These are phyloP conservation scores for Brachyptera putata DNA, from an alignment of 2,888 invertebrate genomes.

Conservation along the genomic window DNA sequence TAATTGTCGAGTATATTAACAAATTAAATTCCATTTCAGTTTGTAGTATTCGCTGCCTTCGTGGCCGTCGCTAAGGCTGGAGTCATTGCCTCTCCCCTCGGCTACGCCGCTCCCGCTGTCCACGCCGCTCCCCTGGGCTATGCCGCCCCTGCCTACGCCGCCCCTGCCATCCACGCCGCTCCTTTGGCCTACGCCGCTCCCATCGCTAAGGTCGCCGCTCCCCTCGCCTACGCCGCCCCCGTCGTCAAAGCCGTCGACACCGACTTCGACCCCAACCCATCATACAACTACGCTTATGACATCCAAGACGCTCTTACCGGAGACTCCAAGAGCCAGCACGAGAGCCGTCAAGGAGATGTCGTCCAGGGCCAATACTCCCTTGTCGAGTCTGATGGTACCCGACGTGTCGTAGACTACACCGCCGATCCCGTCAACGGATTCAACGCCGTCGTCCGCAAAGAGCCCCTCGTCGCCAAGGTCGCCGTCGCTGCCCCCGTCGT, in stretches of 20 bases:
- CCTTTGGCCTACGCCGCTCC: constrained; percentile 21
- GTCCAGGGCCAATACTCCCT: constrained; percentile 23
- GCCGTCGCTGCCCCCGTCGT: constrained; percentile 14
- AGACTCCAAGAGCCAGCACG: constrained; percentile 23
- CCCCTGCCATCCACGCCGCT: constrained; percentile 16
- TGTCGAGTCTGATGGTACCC: constrained; percentile 21
- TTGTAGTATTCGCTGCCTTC: no score
- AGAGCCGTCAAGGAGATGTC: constrained; percentile 22
- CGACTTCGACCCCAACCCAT: constrained; percentile 17
- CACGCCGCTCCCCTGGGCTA: constrained; percentile 17
- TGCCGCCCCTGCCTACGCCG: constrained; percentile 1
- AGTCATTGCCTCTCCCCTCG: constrained; percentile 20
- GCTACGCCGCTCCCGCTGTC: not conserved
- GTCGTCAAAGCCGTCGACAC: constrained; percentile 9
- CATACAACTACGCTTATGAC: constrained; percentile 20
- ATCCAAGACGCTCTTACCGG: constrained; percentile 23
- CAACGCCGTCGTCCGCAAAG: constrained; percentile 24
- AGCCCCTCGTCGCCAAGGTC: constrained; percentile 5
- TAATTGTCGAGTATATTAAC: no score
- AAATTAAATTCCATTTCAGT: no score
- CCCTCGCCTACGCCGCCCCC: constrained; percentile 22
- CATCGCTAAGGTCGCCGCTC: constrained; percentile 3
- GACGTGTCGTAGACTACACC: constrained; percentile 23
- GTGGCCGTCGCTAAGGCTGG: constrained; percentile 37
- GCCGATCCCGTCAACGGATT: constrained; percentile 26